Conservation (phyloP, 2,113 vertebrate species). For the Chaetodon trifascialis region DNA sequence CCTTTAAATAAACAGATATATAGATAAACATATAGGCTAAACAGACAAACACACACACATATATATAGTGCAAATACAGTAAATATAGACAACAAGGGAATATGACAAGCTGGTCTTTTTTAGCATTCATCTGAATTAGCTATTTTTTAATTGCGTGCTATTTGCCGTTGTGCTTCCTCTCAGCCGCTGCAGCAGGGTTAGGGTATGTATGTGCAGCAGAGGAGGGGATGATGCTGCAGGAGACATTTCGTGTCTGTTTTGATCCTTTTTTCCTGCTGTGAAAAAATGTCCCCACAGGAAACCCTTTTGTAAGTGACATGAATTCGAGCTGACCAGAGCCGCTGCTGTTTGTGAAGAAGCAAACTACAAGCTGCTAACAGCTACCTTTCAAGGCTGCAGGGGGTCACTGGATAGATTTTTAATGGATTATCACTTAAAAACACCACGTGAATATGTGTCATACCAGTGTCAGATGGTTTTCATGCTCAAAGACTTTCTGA, state of each 20-base stretch:
- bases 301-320: neutral
- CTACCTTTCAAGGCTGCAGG: neutral
- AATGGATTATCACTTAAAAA: neutral
- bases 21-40: neutral
- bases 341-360: slow-evolving; percentile 6
- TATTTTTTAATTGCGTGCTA: too few species aligned
- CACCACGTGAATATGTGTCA: neutral
- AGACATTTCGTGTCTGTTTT: neutral
- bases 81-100: neutral
- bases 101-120: neutral
- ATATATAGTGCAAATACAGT: neutral
- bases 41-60: neutral
- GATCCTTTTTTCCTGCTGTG: slow-evolving; percentile 12
- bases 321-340: slow-evolving; percentile 19
- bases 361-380: neutral
- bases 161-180: neutral
- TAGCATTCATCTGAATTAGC: too few species aligned
- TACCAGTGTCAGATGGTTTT: neutral
- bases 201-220: neutral
- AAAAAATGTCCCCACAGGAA: slow-evolving; percentile 28
- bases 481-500: neutral
- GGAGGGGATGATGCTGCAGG: neutral
- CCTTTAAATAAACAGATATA: neutral
- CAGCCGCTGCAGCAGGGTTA: neutral
- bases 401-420: neutral